Evolutionary conservation across 1,140 invertebrate species (phyloP), one percentile per base, ranked within the genome.

Genomic region (Ganaspis sp.): DNA sequence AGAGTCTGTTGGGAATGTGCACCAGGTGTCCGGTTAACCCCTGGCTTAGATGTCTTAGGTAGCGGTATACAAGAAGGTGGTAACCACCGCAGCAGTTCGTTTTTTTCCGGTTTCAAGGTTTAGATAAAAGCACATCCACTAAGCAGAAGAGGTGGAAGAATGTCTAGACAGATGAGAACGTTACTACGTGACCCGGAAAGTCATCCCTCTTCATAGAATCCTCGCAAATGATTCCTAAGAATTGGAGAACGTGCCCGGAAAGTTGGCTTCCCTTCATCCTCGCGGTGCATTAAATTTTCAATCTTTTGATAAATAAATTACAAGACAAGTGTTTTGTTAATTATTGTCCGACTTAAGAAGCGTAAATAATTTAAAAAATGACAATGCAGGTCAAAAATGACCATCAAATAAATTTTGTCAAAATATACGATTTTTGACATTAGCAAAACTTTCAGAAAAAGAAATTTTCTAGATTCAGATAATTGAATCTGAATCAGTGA

Each of bases 1-100:
- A 84, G 84, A 73, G 86, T 89, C 89, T 87, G 87, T 83, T 84
- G 86, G 89, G 89, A 86, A 84, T 83, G 85, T 82, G 89, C 89
- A 90, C 89, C 89, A 90, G 89, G 89, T 90, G 89, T 80, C 76
- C 85, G 87, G 85, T 86, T 88, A 89, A 88, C 86, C 87, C 81
- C 83, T 81, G 88, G 89, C 89, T 90, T 89, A 90, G 87, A 49
- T 83, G 86, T 81, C 83, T 85, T 85, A 85, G 82, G 72, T 77
- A 81, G 82, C 80, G 80, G 79, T 74, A 79, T 69, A 81, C 83
- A 84, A 81, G 79, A 85, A 84, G 79, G 71, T 85, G 84, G 79
- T 84, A 84, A 84, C 84, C 85, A 82, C 77, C 80, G 81, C 76
- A 82, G 23, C 58, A 64, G 85, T 78, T 73, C 70, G 53, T 73